A percentile compares a stretch with the other conserved stretches of the same genome.
These are phyloP conservation scores for Gadus macrocephalus DNA, from an alignment of 2,113 vertebrate species.

Conservation along the genomic window DNA sequence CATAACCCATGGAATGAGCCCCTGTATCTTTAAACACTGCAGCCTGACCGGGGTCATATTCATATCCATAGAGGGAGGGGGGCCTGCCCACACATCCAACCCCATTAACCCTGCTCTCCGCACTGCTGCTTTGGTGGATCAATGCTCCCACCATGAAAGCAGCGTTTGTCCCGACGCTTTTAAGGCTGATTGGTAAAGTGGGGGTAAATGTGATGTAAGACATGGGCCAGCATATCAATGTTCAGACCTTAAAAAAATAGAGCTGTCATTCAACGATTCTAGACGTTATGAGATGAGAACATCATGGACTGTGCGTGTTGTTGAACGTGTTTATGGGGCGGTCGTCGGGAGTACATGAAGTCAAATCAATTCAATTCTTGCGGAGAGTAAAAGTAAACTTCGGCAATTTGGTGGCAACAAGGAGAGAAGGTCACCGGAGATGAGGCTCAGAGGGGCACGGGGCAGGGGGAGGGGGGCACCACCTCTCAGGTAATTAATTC, in stretches of 20 bases:
- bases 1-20: conserved; percentile 14
- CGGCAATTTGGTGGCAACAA: background rate
- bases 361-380: background rate
- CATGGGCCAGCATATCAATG: no score
- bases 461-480: conserved; percentile 32
- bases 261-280: no score
- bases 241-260: no score
- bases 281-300: no score
- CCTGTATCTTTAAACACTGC: conserved; percentile 20
- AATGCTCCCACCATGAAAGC: background rate
- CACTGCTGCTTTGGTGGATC: background rate
- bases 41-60: conserved; percentile 27
- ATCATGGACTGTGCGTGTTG: no score
- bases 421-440: conserved; percentile 24
- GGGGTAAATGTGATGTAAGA: no score
- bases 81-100: conserved; percentile 19
- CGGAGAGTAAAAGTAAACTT: background rate
- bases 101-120: conserved; percentile 41
- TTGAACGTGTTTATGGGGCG: no score
- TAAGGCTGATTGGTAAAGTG: no score
- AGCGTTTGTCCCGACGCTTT: no score
- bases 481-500: conserved; percentile 60
- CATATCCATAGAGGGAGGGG: conserved; percentile 20
- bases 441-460: conserved; percentile 21
- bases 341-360: background rate